phyloP scores from a whole-genome alignment of 2,888 invertebrate genomes.

The Papilio gigon region DNA sequence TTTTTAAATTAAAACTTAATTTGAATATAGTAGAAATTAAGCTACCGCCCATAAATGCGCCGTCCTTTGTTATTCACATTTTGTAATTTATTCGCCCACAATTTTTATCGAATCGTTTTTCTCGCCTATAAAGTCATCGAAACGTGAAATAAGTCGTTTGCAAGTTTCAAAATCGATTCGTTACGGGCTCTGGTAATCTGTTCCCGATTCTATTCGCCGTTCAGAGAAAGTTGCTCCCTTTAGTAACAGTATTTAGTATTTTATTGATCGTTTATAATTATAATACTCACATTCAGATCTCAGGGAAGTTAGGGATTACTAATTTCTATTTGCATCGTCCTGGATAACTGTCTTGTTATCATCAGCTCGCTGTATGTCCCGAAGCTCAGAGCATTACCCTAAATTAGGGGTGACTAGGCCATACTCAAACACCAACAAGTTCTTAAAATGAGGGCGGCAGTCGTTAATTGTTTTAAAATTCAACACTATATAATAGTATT shows the following conservation, averaged over 20 bases:
- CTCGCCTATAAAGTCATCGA: slow-evolving; percentile 49
- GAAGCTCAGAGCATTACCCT: too few species aligned
- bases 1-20: background rate
- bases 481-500: too few species aligned
- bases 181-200: slow-evolving; percentile 51
- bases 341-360: too few species aligned
- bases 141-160: slow-evolving; percentile 56
- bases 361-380: too few species aligned
- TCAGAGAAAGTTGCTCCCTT: slow-evolving; percentile 47
- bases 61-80: slow-evolving; percentile 5
- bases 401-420: too few species aligned
- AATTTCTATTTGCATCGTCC: too few species aligned
- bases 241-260: background rate
- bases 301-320: too few species aligned
- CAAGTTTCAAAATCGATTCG: slow-evolving; percentile 55
- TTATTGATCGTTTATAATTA: background rate
- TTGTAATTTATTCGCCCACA: background rate
- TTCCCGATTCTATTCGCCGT: slow-evolving; percentile 45
- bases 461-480: too few species aligned
- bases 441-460: too few species aligned
- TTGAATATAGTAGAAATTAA: background rate
- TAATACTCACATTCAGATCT: background rate
- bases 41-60: background rate
- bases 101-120: slow-evolving; percentile 32
- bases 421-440: too few species aligned